A percentile compares a stretch with the other conserved stretches of the same genome.
These are phyloP conservation scores for Muntiacus reevesi DNA, from an alignment of 2,113 vertebrate species.

Conservation along the genomic window DNA sequence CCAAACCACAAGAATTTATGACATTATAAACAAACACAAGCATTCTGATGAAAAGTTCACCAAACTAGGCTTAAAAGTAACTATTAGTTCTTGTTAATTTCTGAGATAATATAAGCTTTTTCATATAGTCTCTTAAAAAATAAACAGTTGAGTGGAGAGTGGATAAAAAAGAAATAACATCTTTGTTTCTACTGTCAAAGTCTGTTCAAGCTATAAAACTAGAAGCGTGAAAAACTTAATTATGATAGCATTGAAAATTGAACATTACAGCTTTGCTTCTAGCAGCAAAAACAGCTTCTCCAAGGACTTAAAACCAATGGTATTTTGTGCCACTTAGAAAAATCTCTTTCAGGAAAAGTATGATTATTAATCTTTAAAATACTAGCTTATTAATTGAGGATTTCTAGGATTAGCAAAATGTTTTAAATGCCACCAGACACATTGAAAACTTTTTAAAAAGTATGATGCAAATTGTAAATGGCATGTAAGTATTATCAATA, in stretches of 20 bases:
- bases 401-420: neutral
- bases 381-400: neutral
- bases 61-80: neutral
- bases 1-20: constrained; percentile 41
- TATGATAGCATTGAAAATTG: fast-evolving
- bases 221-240: neutral
- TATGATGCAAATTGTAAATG: neutral
- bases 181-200: neutral
- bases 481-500: fast-evolving
- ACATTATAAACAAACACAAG: constrained; percentile 24
- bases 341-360: neutral
- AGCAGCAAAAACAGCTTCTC: neutral
- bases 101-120: neutral
- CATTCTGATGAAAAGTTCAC: neutral
- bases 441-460: neutral
- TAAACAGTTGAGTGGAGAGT: neutral
- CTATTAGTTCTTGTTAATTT: neutral
- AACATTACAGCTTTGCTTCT: fast-evolving
- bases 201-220: neutral
- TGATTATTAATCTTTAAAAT: neutral
- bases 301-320: neutral
- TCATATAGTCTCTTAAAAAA: neutral
- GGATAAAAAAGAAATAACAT: neutral
- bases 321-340: neutral
- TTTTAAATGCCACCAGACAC: neutral